A percentile compares a stretch with the other conserved stretches of the same genome.
Conservation (phyloP, 2,888 invertebrate species). For the Fragum sueziense region DNA sequence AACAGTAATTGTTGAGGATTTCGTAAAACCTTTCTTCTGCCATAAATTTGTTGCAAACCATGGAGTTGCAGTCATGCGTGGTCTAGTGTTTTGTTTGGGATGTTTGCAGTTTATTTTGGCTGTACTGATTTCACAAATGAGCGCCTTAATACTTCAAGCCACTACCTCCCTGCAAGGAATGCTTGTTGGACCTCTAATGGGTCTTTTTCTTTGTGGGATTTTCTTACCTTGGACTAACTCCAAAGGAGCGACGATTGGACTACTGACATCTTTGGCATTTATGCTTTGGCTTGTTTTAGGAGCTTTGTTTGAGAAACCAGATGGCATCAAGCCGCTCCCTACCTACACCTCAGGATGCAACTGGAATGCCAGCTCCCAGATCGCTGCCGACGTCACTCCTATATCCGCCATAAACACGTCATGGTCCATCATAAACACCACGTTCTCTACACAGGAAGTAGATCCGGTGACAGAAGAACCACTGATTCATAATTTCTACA, state of each 20-base stretch:
- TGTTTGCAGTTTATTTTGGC: not conserved
- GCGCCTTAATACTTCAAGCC: not conserved
- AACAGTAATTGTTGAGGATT: slow-evolving; percentile 23
- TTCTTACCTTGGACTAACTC: slow-evolving; percentile 18
- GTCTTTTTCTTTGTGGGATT: slow-evolving; percentile 7
- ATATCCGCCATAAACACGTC: not conserved
- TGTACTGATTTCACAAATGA: not conserved
- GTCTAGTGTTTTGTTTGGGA: slow-evolving; percentile 5
- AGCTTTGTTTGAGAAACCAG: slow-evolving; percentile 1
- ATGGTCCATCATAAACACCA: not conserved
- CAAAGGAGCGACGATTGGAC: not conserved
- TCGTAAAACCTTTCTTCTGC: slow-evolving; percentile 7
- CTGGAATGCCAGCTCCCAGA: slow-evolving; percentile 6
- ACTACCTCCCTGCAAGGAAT: not conserved
- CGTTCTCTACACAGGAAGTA: not conserved
- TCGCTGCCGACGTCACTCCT: not conserved
- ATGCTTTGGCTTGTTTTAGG: slow-evolving; percentile 16
- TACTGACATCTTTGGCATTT: slow-evolving; percentile 10
- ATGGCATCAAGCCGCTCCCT: not conserved
- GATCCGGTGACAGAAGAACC: not conserved
- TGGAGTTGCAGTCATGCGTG: not conserved
- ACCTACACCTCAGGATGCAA: slow-evolving; percentile 4
- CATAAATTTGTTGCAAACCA: not conserved
- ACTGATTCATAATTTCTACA: slow-evolving; percentile 2
- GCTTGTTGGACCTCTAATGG: slow-evolving; percentile 14